A percentile compares a stretch with the other conserved stretches of the same genome.
Conservation (phyloP, 2,888 invertebrate species). For the Thelaira solivaga region DNA sequence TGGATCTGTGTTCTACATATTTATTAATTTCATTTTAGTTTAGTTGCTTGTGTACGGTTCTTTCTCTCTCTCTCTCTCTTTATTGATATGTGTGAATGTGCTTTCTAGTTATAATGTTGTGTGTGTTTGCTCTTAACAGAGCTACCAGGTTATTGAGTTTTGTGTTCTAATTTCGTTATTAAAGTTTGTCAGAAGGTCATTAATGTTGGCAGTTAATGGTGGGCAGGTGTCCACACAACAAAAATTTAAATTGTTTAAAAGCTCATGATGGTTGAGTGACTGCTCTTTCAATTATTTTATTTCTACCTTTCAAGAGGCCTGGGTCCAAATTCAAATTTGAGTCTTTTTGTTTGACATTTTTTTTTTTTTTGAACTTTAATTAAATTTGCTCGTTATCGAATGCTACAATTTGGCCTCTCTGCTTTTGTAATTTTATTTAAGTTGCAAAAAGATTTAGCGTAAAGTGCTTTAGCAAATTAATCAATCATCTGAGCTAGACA, state of each 20-base stretch:
- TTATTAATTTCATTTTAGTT: slow-evolving; percentile 16
- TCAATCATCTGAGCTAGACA: no score
- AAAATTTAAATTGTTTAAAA: not conserved
- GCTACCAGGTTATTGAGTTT: slow-evolving; percentile 15
- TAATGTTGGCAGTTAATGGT: not conserved
- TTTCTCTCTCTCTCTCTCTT: not conserved
- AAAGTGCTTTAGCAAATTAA: no score
- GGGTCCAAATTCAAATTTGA: no score
- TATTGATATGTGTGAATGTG: not conserved
- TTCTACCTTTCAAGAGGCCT: no score
- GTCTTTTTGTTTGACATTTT: no score
- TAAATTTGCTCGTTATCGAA: no score
- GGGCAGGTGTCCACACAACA: not conserved
- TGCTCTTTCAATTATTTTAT: no score
- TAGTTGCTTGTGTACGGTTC: not conserved
- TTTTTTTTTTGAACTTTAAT: no score
- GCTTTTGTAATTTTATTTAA: no score
- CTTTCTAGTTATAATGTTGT: not conserved
- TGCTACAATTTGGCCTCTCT: no score
- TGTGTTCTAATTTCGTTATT: slow-evolving; percentile 6
- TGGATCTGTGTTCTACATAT: slow-evolving; percentile 41
- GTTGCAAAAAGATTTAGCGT: no score
- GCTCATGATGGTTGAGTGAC: no score
- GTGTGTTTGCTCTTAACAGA: not conserved
- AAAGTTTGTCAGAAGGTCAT: slow-evolving; percentile 24